Percentiles rank a stretch among this genome's conserved stretches.
These are phyloP conservation scores for Vidua macroura DNA, from an alignment of 2,113 vertebrate species.

Conservation along the genomic window DNA sequence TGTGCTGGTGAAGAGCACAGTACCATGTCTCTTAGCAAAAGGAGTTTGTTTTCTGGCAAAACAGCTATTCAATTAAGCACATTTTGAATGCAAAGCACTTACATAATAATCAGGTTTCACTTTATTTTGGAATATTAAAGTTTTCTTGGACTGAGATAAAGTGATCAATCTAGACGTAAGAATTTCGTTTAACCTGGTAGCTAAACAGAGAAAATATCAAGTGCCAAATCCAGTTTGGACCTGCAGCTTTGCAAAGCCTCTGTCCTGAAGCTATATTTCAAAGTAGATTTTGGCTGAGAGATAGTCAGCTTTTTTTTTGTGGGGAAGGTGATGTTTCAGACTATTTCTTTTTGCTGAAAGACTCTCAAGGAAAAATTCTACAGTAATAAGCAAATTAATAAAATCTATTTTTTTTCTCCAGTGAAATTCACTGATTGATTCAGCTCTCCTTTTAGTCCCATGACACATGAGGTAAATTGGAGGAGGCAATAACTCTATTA, in stretches of 20 bases:
- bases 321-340: neutral
- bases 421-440: neutral
- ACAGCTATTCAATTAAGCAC: neutral
- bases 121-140: neutral
- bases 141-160: neutral
- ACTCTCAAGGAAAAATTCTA: neutral
- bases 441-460: neutral
- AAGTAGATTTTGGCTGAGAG: neutral
- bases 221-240: neutral
- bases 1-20: neutral
- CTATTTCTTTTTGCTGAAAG: neutral
- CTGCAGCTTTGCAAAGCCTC: neutral
- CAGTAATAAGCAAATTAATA: constrained; percentile 1
- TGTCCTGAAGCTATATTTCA: neutral
- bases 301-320: neutral
- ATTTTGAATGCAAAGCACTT: neutral
- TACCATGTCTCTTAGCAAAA: neutral
- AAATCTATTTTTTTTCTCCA: neutral
- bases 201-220: neutral
- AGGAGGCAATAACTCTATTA: neutral
- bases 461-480: neutral
- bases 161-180: neutral
- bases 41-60: neutral
- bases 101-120: neutral
- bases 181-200: neutral